Conservation (phyloP, 2,113 vertebrate genomes). For the Hylia prasina region DNA sequence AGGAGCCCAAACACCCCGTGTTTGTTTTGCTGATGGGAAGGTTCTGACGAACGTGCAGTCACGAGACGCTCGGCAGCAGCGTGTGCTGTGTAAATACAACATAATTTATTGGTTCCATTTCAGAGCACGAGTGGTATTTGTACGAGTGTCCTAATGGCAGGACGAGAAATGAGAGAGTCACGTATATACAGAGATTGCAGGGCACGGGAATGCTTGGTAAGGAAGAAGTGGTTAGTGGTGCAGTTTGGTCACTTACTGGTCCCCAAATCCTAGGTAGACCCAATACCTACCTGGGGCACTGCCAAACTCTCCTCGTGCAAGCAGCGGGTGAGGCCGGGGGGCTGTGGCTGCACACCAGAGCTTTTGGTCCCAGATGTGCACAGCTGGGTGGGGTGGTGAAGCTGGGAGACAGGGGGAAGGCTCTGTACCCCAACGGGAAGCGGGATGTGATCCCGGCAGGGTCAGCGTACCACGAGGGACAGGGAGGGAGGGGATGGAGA, state of each 20-base stretch:
- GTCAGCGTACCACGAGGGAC: background rate
- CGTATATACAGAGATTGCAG: background rate
- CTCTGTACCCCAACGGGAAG: background rate
- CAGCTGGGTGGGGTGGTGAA: background rate
- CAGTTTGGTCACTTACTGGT: conserved; percentile 6
- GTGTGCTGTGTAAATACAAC: background rate
- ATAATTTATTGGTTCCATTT: conserved; percentile 55
- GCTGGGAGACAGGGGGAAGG: background rate
- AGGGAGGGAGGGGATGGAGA: background rate
- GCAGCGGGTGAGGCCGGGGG: accelerated
- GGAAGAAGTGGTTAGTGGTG: conserved; percentile 16
- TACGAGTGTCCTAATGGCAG: background rate
- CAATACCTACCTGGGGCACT: background rate
- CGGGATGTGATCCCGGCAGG: background rate
- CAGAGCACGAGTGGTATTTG: conserved; percentile 33
- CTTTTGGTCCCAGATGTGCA: background rate
- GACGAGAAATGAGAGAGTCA: background rate
- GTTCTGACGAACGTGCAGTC: accelerated
- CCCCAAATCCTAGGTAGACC: background rate
- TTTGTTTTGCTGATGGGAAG: background rate
- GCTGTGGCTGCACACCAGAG: background rate
- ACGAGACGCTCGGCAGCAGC: background rate
- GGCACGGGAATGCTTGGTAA: background rate
- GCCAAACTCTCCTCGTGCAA: background rate
- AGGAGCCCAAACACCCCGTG: background rate